Conservation (phyloP, 2,113 vertebrate species). For the Isurus oxyrinchus region DNA sequence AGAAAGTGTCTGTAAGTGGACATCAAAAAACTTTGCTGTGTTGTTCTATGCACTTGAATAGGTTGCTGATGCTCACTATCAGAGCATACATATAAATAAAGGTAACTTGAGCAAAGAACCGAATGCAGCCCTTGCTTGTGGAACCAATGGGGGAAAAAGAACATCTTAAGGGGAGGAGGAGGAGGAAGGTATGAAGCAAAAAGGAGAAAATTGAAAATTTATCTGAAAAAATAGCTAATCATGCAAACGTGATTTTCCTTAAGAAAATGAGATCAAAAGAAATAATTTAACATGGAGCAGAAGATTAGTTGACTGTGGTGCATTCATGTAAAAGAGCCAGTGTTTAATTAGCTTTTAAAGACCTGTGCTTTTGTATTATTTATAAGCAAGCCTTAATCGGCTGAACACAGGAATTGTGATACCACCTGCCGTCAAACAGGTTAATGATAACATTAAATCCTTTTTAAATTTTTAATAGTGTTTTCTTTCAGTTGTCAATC, state of each 20-base stretch:
- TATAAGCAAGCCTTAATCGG: neutral
- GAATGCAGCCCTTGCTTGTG: neutral
- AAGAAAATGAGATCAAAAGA: slow-evolving; percentile 29
- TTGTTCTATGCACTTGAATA: neutral
- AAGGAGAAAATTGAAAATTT: neutral
- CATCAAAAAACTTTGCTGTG: neutral
- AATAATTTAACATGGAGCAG: neutral
- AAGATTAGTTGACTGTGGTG: neutral
- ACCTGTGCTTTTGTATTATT: slow-evolving; percentile 22
- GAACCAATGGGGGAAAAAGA: neutral
- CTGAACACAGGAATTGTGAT: neutral
- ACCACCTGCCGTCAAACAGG: slow-evolving; percentile 17
- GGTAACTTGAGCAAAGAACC: neutral
- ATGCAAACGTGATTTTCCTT: neutral
- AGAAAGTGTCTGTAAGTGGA: neutral
- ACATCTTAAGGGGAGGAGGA: neutral
- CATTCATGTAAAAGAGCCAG: neutral
- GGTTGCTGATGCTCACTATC: neutral
- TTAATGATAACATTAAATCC: slow-evolving; percentile 13
- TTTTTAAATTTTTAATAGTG: slow-evolving; percentile 12
- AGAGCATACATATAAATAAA: neutral
- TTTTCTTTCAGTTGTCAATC: slow-evolving; percentile 9
- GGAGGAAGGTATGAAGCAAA: neutral
- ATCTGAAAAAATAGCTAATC: neutral
- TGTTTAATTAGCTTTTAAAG: slow-evolving; percentile 24